Percentiles rank a stretch among this genome's conserved stretches.
Evolutionary conservation across 2,797 vertebrate species (phyloP).

Genomic region (Rhabdophis nuchalis): DNA sequence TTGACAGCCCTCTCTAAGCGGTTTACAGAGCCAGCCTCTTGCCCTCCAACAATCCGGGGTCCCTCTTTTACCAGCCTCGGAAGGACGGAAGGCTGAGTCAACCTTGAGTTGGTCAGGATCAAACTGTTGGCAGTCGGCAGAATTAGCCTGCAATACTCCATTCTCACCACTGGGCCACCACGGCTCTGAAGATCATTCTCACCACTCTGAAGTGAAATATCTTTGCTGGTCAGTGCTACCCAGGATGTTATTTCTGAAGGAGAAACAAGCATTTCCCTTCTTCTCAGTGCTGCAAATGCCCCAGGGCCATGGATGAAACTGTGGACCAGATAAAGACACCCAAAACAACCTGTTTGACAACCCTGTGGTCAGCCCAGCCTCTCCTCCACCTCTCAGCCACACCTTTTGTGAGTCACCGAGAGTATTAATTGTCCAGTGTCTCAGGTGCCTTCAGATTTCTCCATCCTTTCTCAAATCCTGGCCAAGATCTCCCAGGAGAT

Average conservation of each 20-base stretch:
- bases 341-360: constrained; percentile 40
- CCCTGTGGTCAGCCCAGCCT: constrained; percentile 2
- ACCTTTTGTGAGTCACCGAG: background rate
- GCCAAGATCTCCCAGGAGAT: too few relatives aligned
- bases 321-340: background rate
- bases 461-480: background rate
- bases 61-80: too few relatives aligned
- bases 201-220: background rate
- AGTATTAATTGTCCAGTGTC: background rate
- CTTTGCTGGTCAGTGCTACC: background rate
- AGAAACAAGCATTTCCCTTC: background rate
- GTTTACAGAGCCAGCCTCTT: too few relatives aligned
- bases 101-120: too few relatives aligned
- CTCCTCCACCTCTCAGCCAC: background rate
- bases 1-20: too few relatives aligned
- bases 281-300: constrained; percentile 4
- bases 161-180: too few relatives aligned
- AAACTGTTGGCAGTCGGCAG: too few relatives aligned
- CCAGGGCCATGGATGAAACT: constrained; percentile 38
- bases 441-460: background rate
- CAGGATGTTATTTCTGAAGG: background rate
- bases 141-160: too few relatives aligned
- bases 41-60: too few relatives aligned
- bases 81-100: too few relatives aligned
- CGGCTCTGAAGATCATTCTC: background rate